Evolutionary conservation across 2,113 vertebrate genomes (phyloP).

Genomic region (Misgurnus anguillicaudatus): DNA sequence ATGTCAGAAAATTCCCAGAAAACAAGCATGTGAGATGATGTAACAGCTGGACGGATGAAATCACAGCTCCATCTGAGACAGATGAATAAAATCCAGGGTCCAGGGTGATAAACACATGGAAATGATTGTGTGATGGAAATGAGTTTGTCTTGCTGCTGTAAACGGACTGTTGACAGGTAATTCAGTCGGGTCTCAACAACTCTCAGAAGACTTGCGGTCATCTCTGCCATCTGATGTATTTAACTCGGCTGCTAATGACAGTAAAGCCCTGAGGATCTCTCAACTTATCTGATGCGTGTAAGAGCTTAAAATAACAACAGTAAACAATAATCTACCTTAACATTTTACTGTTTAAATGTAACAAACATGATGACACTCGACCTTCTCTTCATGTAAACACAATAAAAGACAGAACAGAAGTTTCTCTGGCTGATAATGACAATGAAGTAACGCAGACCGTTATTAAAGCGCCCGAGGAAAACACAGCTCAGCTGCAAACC

Average conservation of each 20-base stretch:
- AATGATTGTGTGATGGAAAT: neutral
- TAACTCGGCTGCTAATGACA: constrained; percentile 1
- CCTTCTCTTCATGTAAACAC: neutral
- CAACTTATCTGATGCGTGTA: neutral
- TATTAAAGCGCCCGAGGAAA: neutral
- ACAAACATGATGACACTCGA: neutral
- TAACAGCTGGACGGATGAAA: neutral
- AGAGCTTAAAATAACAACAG: constrained; percentile 1
- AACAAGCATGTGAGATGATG: neutral
- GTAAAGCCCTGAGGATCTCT: neutral
- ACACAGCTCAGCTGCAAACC: neutral
- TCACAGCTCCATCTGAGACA: constrained; percentile 3
- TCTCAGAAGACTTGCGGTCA: neutral
- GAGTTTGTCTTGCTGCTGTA: neutral
- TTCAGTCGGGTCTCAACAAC: neutral
- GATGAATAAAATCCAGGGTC: neutral
- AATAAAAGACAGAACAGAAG: neutral
- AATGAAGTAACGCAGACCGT: neutral
- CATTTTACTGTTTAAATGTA: too few species aligned
- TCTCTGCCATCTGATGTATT: neutral
- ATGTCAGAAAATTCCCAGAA: neutral
- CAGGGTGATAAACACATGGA: neutral
- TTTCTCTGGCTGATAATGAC: neutral
- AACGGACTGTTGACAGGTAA: constrained; percentile 6
- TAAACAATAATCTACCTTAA: neutral